phyloP scores from a whole-genome alignment of 2,888 invertebrate species.

The Ennomos erosarius region DNA sequence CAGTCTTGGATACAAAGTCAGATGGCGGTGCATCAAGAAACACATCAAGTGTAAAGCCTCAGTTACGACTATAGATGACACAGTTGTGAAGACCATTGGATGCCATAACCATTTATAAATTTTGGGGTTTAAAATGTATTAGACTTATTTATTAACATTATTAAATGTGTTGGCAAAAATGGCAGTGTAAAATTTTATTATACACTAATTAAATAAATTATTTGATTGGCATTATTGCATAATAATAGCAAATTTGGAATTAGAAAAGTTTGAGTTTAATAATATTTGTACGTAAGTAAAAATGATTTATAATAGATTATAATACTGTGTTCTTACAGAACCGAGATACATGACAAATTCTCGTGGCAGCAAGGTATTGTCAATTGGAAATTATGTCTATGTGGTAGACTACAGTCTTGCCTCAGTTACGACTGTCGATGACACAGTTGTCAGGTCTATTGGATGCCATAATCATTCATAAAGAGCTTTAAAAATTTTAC shows the following conservation, averaged over 20 bases:
- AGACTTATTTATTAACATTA: too few species aligned
- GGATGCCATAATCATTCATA: slow-evolving; percentile 34
- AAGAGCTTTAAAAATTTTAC: too few species aligned
- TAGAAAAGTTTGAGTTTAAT: too few species aligned
- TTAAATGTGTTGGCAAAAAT: too few species aligned
- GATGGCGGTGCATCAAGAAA: slow-evolving; percentile 46
- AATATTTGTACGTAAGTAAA: too few species aligned
- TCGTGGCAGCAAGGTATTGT: slow-evolving; percentile 34
- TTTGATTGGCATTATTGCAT: too few species aligned
- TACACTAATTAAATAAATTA: too few species aligned
- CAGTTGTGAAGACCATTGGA: slow-evolving; percentile 28
- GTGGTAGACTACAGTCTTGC: slow-evolving; percentile 35
- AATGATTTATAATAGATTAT: too few species aligned
- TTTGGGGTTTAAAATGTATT: too few species aligned
- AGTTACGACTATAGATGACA: slow-evolving; percentile 34
- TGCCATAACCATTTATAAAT: slow-evolving; percentile 32
- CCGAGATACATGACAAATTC: slow-evolving; percentile 18
- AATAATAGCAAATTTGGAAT: too few species aligned
- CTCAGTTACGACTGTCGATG: slow-evolving; percentile 33
- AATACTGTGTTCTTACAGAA: slow-evolving; percentile 18
- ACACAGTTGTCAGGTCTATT: slow-evolving; percentile 29
- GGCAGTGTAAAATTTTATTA: too few species aligned
- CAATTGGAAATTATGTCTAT: slow-evolving; percentile 26
- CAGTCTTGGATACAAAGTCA: slow-evolving; percentile 31
- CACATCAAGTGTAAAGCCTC: slow-evolving; percentile 41